Evolutionary conservation across 2,797 vertebrate species (phyloP).

Genomic region (Toxotes lorentzi): DNA sequence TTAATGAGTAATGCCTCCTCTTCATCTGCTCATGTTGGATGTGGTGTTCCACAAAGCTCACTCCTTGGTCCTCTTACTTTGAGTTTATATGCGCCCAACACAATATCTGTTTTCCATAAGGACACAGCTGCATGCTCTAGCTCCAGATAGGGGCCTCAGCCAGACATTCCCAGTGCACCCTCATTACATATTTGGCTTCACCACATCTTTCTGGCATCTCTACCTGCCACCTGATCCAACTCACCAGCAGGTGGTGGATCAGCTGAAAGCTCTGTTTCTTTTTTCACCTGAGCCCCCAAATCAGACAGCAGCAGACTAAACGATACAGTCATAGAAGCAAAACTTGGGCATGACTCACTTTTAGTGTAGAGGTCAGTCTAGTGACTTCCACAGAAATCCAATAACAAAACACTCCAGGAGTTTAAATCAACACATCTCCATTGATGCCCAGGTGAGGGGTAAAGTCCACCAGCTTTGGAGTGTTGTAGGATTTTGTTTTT

Average conservation of each 20-base stretch:
- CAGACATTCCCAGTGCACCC: background rate
- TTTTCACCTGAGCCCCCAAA: background rate
- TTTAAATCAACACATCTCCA: background rate
- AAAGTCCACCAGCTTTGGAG: background rate
- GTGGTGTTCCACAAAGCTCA: slow-evolving; percentile 24
- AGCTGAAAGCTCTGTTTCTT: slow-evolving; percentile 12
- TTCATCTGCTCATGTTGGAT: background rate
- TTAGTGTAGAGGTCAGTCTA: background rate
- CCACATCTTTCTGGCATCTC: slow-evolving; percentile 24
- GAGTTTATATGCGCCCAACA: background rate
- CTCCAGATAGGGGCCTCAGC: background rate
- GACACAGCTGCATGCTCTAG: slow-evolving; percentile 19
- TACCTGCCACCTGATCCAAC: slow-evolving; percentile 16
- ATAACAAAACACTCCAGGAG: background rate
- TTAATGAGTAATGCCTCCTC: background rate
- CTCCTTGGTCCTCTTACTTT: background rate
- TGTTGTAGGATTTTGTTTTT: background rate
- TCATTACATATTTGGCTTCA: slow-evolving; percentile 34
- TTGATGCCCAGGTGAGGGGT: background rate
- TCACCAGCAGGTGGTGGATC: slow-evolving; percentile 17
- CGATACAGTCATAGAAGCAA: background rate
- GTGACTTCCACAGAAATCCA: background rate
- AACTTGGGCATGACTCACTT: slow-evolving; percentile 1
- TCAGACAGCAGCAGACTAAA: background rate
- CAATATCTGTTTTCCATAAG: slow-evolving; percentile 10